A percentile compares a stretch with the other conserved stretches of the same genome.
phyloP scores from a whole-genome alignment of 2,888 invertebrate species.

The Coelinius sp. region DNA sequence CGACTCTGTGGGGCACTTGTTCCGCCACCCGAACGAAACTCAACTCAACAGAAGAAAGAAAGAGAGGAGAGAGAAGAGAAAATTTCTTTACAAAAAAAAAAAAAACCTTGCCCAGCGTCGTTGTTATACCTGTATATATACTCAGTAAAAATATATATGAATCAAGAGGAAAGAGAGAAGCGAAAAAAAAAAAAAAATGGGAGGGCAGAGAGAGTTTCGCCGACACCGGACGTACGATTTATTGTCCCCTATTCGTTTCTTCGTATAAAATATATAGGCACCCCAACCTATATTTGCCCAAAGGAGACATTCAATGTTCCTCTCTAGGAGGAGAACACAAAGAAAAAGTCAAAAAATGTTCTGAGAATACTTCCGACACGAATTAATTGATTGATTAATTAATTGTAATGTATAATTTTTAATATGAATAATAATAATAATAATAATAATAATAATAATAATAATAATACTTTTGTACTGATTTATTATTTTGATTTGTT shows the following conservation, averaged over 20 bases:
- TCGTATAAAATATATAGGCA: constrained; percentile 12
- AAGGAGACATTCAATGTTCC: constrained; percentile 4
- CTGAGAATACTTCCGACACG: constrained; percentile 11
- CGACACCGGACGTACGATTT: constrained; percentile 43
- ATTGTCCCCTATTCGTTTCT: constrained; percentile 36
- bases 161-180: constrained; percentile 20
- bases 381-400: neutral
- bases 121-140: constrained; percentile 9
- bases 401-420: neutral
- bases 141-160: constrained; percentile 11
- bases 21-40: constrained; percentile 16
- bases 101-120: neutral
- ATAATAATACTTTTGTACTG: constrained; percentile 3
- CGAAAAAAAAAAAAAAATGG: no score
- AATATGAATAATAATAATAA: no score
- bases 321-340: neutral
- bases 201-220: constrained; percentile 34
- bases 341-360: neutral
- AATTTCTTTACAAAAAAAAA: neutral
- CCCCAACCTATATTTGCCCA: constrained; percentile 11
- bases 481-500: neutral
- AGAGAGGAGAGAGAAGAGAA: constrained; percentile 11
- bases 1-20: constrained; percentile 30
- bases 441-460: no score
- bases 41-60: constrained; percentile 32